A percentile compares a stretch with the other conserved stretches of the same genome.
phyloP scores from a whole-genome alignment of 2,888 invertebrate genomes.

The Synergus gifuensis region DNA sequence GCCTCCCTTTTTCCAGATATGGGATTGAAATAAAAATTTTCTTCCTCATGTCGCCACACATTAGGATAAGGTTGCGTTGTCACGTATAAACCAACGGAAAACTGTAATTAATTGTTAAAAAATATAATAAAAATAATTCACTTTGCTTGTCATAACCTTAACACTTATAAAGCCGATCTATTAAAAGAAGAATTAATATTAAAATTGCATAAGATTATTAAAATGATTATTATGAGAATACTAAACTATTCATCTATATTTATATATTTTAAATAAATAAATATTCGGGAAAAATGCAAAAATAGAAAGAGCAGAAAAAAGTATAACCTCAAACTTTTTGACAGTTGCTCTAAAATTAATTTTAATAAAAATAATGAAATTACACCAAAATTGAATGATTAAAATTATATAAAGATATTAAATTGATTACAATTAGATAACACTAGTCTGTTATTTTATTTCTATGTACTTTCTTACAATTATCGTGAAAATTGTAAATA shows the following conservation, averaged over 20 bases:
- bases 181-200: too few species aligned
- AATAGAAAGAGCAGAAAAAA: background rate
- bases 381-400: background rate
- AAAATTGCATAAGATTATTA: too few species aligned
- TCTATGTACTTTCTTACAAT: background rate
- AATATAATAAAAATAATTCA: background rate
- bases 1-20: slow-evolving; percentile 78
- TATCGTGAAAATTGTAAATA: background rate
- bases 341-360: background rate
- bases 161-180: too few species aligned
- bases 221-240: background rate
- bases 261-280: background rate
- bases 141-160: background rate
- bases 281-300: background rate
- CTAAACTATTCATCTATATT: background rate
- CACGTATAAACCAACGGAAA: slow-evolving; percentile 81
- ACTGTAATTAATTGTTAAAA: slow-evolving; percentile 75
- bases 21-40: slow-evolving; percentile 86
- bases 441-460: background rate
- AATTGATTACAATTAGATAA: background rate
- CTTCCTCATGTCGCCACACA: slow-evolving; percentile 85
- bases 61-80: slow-evolving; percentile 84
- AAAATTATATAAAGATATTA: background rate
- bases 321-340: background rate
- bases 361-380: background rate